Evolutionary conservation across 2,113 vertebrate species (phyloP).

Genomic region (Burhinus oedicnemus): DNA sequence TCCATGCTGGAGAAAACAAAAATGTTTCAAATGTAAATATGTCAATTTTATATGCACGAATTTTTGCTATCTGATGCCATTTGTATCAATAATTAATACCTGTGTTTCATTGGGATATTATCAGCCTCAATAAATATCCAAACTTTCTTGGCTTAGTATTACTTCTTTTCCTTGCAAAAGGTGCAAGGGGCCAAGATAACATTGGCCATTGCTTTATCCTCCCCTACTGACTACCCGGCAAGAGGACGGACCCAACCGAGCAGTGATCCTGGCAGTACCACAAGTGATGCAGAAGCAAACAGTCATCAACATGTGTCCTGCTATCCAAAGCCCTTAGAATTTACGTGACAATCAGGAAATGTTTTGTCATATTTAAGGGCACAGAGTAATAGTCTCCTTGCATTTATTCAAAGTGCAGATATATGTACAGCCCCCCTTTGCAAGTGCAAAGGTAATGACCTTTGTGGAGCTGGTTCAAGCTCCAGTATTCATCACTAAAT

Average conservation of each 20-base stretch:
- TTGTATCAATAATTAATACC: conserved; percentile 51
- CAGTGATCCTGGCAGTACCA: neutral
- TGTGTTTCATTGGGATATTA: neutral
- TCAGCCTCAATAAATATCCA: neutral
- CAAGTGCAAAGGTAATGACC: neutral
- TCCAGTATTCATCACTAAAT: neutral
- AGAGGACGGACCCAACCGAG: neutral
- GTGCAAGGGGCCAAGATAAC: neutral
- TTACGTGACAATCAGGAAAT: neutral
- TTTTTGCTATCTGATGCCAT: conserved; percentile 30
- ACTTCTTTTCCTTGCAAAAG: neutral
- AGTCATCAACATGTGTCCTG: neutral
- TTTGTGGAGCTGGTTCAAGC: neutral
- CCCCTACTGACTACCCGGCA: neutral
- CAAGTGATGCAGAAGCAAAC: neutral
- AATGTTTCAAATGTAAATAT: conserved; percentile 30
- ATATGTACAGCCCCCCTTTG: neutral
- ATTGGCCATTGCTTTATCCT: neutral
- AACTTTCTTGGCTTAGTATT: neutral
- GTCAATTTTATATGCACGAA: neutral
- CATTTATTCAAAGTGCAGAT: neutral
- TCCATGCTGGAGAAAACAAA: neutral
- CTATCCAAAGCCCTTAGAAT: neutral
- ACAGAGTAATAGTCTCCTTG: neutral
- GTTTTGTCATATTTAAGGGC: neutral